phyloP scores from a whole-genome alignment of 2,113 vertebrate genomes.

The Pedetes capensis region DNA sequence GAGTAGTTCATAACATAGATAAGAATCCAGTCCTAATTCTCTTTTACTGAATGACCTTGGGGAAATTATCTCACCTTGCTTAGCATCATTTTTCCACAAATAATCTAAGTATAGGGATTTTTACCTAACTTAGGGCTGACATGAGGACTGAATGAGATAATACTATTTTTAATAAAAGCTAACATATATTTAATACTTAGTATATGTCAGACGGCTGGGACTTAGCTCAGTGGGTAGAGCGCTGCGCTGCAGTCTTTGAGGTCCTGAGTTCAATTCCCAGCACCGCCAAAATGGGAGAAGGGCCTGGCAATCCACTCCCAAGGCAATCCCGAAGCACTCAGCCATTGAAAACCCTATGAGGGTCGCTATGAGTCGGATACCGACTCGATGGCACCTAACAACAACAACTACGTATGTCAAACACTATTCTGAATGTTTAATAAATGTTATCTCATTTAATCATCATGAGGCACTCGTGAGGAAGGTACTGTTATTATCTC shows the following conservation, averaged over 20 bases:
- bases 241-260: too few relatives aligned
- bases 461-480: not conserved
- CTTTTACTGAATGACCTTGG: not conserved
- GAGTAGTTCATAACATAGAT: not conserved
- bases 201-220: not conserved
- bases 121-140: not conserved
- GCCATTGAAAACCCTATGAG: too few relatives aligned
- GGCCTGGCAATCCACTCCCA: too few relatives aligned
- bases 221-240: too few relatives aligned
- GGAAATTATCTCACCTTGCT: slow-evolving; percentile 2
- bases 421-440: not conserved
- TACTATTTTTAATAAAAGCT: slow-evolving; percentile 13
- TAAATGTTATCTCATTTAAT: not conserved
- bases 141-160: not conserved
- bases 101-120: not conserved
- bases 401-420: too few relatives aligned
- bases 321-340: too few relatives aligned
- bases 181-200: not conserved
- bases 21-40: slow-evolving; percentile 20
- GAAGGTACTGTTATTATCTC: not conserved
- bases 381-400: too few relatives aligned
- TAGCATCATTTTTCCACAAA: slow-evolving; percentile 34
- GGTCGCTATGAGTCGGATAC: too few relatives aligned
- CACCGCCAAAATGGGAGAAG: too few relatives aligned
- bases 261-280: too few relatives aligned